Evolutionary conservation across 2,113 vertebrate genomes (phyloP), one percentile per base, ranked within the genome.

Genomic region (Leptobrachium ailaonicum): DNA sequence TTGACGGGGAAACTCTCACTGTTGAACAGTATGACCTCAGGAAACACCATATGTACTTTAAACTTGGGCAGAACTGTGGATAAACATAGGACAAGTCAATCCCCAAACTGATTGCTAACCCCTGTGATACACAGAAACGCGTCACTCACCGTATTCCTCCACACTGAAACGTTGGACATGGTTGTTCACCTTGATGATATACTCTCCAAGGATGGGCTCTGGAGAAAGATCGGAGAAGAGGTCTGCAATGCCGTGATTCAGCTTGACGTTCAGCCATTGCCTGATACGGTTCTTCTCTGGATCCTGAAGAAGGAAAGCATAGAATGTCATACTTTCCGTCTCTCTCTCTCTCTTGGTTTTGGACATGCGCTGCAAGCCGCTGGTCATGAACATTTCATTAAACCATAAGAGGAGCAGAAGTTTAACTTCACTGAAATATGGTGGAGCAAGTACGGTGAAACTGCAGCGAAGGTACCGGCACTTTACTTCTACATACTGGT

Each of bases 11-110:
- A 82, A 32, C 0, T 76, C 8, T 89, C 80, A 63, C 85, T 82
- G 70, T 87, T 42, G 53, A 86, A 70, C 13, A 84, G 82, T 67
- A 87, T 75, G 54, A 85, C 85, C 32, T 66, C 77, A 73, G 87
- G 87, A 76, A 86, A 83, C 74, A 82, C 85, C 58, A 88, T 83
- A 42, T 74, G 85, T n/a, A 87, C 82, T 7, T 86, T 87, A 84
- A 87, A 87, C 74, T 87, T 89, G 45, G 87, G 85, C 40, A 85
- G 71, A 32, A 85, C 87, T 85, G 71, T 69, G 41, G 41, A 58
- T 4, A 10, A 32, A 73, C 0, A 73, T 43, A 42, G 2, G 2
- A 42, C 40, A 60, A 41, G 54, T 6, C 58, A n/a, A 7, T 45
- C 20, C 41, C 47, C 8, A 50, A 5, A 5, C 4, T 50, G 4